phyloP scores from a whole-genome alignment of 2,888 invertebrate species.

The Diaperis boleti region DNA sequence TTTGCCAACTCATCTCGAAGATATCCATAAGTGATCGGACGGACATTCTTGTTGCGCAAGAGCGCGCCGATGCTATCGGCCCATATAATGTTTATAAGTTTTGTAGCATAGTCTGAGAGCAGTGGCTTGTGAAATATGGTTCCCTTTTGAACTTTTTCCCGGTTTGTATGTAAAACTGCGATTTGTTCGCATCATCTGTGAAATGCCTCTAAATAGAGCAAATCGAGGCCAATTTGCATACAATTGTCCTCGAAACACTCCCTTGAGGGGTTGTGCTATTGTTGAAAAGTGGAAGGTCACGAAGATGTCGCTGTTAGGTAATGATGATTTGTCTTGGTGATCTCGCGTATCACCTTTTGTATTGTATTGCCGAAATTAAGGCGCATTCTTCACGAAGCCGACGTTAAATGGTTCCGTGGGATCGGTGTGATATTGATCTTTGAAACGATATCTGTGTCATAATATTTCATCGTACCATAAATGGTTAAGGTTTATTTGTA shows the following conservation, averaged over 20 bases:
- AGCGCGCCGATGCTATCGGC: conserved; percentile 10
- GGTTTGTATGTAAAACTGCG: conserved; percentile 13
- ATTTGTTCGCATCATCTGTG: conserved; percentile 16
- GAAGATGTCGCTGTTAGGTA: conserved; percentile 18
- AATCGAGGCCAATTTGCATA: conserved; percentile 29
- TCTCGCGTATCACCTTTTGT: not conserved
- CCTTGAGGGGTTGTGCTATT: conserved; percentile 22
- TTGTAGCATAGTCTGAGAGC: conserved; percentile 1
- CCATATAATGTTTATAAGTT: conserved; percentile 20
- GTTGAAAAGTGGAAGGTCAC: conserved; percentile 19
- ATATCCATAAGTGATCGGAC: conserved; percentile 19
- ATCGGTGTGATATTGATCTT: no score
- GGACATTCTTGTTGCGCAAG: conserved; percentile 11
- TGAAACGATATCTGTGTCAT: no score
- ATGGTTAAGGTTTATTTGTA: no score
- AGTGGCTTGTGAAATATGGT: conserved; percentile 21
- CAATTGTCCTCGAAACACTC: conserved; percentile 26
- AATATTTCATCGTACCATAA: no score
- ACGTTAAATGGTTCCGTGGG: no score
- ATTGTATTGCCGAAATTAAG: not conserved
- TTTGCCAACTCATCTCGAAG: conserved; percentile 11
- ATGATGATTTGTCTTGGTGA: conserved; percentile 6
- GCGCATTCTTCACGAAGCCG: not conserved
- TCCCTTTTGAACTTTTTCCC: not conserved
- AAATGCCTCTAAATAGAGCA: conserved; percentile 27